Conservation (phyloP, 2,797 vertebrate species). For the Gorsachius magnificus region DNA sequence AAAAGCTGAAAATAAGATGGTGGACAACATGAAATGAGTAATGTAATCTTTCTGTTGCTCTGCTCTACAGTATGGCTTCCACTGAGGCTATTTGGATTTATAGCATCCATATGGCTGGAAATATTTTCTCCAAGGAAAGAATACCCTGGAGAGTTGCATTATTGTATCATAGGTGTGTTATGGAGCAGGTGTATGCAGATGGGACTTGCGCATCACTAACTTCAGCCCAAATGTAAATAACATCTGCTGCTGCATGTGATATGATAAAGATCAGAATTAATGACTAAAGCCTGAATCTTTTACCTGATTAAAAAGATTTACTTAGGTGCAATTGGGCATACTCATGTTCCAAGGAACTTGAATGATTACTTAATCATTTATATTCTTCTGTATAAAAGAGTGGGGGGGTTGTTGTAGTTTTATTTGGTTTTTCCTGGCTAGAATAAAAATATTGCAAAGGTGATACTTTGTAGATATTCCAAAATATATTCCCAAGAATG, state of each 20-base stretch:
- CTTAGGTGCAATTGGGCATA: neutral
- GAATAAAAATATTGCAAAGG: neutral
- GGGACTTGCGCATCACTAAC: neutral
- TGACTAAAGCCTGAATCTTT: neutral
- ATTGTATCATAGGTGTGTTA: neutral
- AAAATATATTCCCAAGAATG: neutral
- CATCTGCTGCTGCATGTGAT: conserved; percentile 6
- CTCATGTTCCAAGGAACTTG: neutral
- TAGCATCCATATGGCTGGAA: neutral
- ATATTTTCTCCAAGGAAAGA: neutral
- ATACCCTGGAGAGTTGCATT: neutral
- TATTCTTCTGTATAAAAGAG: neutral
- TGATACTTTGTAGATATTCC: neutral
- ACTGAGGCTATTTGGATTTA: neutral
- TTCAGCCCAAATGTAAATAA: neutral
- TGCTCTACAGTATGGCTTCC: neutral
- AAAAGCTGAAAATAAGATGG: neutral
- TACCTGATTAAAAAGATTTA: neutral
- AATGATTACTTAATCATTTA: neutral
- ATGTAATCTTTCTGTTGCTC: neutral
- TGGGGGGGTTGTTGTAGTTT: neutral
- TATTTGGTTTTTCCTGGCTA: neutral
- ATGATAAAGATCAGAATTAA: neutral
- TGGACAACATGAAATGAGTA: neutral
- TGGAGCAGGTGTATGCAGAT: neutral